Evolutionary conservation across 2,888 invertebrate species (phyloP), one percentile per base, ranked within the genome.

Genomic region (Drosophila buzzatii): DNA sequence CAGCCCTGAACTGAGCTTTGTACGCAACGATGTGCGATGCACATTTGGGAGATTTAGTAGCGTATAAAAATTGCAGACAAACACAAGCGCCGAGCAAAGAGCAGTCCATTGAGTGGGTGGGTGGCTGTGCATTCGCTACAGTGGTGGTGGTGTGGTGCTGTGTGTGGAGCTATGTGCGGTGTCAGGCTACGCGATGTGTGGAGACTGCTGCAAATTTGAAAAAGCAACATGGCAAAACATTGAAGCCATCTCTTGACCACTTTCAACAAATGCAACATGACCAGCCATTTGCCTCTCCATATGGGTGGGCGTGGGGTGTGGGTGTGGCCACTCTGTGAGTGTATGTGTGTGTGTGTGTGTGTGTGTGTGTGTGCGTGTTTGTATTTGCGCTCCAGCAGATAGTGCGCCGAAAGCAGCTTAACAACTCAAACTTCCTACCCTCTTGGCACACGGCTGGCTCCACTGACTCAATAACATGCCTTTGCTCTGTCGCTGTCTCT

Each of bases 391-490:
- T 62, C 42, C 55, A 55, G 23, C 69, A 61, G 72, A 73, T 58
- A 68, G 73, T 47, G 67, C 67, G 61, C 72, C 70, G 64, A 80
- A 83, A 86, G 78, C 84, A 82, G 84, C 82, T 86, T 82, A 86
- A 81, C 82, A 81, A 71, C 86, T 83, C 72, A 67, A 68, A 81
- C 74, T 81, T 81, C 79, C 78, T 74, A 72, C 18, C 45, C 51
- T 64, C 52, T 53, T 68, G 51, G 45, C 35, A 47, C 72, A 52
- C 56, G 67, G 37, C 31, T 74, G 67, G 37, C 31, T 74, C 57
- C 74, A 49, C 44, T 61, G 66, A 69, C 73, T 82, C 80, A 70
- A 76, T 79, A 82, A 64, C 71, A 73, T 72, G 61, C 51, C 41
- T 41, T 14, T 35, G 18, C 37, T 18, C 44, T 27, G 14, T 42